A percentile compares a stretch with the other conserved stretches of the same genome.
These are phyloP conservation scores for Steinernema carpocapsae DNA, from an alignment of 2,888 invertebrate genomes.

Conservation along the genomic window DNA sequence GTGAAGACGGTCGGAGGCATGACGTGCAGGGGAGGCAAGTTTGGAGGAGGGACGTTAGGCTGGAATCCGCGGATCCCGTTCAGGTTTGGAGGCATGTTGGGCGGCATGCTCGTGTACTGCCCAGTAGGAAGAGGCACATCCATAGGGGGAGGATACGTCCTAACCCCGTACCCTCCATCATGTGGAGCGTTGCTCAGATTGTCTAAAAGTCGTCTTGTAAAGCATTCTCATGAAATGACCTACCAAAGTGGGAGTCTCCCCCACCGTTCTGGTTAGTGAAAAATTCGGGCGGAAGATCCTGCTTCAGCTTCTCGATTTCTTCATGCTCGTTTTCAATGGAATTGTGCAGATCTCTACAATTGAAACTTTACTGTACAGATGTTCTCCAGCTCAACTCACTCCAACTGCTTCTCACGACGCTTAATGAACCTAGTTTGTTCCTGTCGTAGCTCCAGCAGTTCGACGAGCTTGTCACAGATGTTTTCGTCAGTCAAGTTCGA, in stretches of 20 bases:
- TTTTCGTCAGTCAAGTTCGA: not conserved
- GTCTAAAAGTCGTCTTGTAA: not conserved
- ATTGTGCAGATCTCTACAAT: not conserved
- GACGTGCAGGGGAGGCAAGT: not conserved
- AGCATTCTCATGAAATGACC: not conserved
- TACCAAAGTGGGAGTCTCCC: not conserved
- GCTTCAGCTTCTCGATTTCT: conserved; percentile 7
- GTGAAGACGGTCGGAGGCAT: conserved; percentile 1
- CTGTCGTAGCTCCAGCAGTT: not conserved
- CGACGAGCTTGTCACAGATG: conserved; percentile 15
- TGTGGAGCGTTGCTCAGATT: not conserved
- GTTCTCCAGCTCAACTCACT: not conserved
- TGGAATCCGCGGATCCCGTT: conserved; percentile 21
- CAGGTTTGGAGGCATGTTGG: not conserved
- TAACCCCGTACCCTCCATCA: not conserved
- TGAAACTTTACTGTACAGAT: too few species aligned
- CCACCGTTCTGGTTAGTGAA: conserved; percentile 9
- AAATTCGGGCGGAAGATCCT: not conserved
- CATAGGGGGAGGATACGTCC: not conserved
- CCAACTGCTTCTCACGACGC: conserved; percentile 15
- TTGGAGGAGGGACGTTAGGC: conserved; percentile 26
- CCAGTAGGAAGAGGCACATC: not conserved
- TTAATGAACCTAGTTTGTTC: conserved; percentile 7
- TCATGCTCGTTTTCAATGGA: conserved; percentile 9
- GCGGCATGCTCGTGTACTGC: not conserved